Conservation (phyloP, 1,140 invertebrate genomes). For the Andrena cerasifolii region DNA sequence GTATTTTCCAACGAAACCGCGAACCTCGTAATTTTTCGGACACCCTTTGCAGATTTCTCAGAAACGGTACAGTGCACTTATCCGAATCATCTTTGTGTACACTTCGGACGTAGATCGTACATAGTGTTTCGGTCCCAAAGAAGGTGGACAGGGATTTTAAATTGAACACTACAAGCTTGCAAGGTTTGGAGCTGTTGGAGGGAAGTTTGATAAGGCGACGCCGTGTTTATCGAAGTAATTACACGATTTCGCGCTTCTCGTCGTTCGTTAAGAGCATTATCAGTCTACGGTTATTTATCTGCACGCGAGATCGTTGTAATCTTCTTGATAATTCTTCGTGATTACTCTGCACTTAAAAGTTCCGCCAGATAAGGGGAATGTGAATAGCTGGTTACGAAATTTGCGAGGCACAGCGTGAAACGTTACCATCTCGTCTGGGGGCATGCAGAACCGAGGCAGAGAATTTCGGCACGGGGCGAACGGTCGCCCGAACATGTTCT, state of each 20-base stretch:
- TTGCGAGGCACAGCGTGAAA: not conserved
- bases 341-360: not conserved
- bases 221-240: not conserved
- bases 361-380: constrained; percentile 2
- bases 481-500: no score
- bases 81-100: no score
- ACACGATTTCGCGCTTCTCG: not conserved
- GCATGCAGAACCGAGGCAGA: no score
- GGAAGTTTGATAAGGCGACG: not conserved
- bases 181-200: not conserved
- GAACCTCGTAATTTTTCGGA: no score
- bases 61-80: no score
- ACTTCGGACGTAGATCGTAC: no score
- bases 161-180: no score
- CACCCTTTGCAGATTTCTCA: no score
- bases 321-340: constrained; percentile 5
- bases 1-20: constrained; percentile 2
- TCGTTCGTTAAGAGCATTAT: not conserved
- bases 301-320: constrained; percentile 16
- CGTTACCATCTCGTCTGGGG: not conserved
- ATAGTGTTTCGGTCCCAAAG: no score
- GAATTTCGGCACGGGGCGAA: no score
- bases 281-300: constrained; percentile 3
- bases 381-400: not conserved
- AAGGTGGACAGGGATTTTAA: no score